phyloP scores from a whole-genome alignment of 2,797 vertebrate species.

The Phrynocephalus forsythii region DNA sequence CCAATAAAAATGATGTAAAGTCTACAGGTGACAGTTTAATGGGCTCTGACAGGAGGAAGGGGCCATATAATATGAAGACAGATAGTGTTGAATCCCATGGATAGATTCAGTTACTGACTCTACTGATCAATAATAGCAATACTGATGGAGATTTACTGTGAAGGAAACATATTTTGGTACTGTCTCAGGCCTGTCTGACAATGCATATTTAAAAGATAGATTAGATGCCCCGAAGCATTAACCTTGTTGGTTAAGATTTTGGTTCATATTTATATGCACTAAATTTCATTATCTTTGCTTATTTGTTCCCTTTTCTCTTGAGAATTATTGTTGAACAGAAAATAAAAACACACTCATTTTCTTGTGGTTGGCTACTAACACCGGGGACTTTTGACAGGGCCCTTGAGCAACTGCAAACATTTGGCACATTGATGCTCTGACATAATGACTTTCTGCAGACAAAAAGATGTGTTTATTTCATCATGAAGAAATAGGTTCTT shows the following conservation, averaged over 20 bases:
- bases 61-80: constrained; percentile 59
- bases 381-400: constrained; percentile 14
- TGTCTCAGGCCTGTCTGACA: constrained; percentile 40
- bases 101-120: constrained; percentile 60
- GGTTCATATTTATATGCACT: constrained; percentile 30
- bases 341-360: not conserved
- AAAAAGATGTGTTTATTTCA: not conserved
- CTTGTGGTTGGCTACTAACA: not conserved
- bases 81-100: constrained; percentile 54
- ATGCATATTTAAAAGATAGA: constrained; percentile 64
- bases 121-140: constrained; percentile 63
- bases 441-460: not conserved
- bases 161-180: constrained; percentile 52
- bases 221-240: constrained; percentile 54
- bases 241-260: constrained; percentile 53
- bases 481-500: not conserved
- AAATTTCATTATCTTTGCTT: constrained; percentile 18
- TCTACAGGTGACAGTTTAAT: constrained; percentile 60
- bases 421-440: not conserved
- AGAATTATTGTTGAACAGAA: not conserved
- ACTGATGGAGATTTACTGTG: constrained; percentile 47
- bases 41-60: constrained; percentile 53
- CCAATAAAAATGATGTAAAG: constrained; percentile 66
- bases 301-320: not conserved
- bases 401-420: not conserved